phyloP scores from a whole-genome alignment of 2,113 vertebrate species.

The Nematolebias whitei region DNA sequence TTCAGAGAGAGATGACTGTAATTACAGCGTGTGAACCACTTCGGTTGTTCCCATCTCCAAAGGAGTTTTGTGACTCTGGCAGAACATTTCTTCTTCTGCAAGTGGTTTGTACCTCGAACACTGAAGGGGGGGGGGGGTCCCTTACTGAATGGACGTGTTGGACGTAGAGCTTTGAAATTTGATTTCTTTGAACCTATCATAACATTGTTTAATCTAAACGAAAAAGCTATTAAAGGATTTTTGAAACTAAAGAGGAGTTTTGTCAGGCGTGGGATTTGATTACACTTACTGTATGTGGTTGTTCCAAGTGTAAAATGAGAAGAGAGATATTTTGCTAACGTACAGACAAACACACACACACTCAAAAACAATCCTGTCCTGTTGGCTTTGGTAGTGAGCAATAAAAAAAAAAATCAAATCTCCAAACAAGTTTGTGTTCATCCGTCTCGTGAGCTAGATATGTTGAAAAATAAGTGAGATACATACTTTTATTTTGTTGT shows the following conservation, averaged over 20 bases:
- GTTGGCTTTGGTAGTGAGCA: background rate
- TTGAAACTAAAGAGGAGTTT: constrained; percentile 64
- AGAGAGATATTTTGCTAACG: background rate
- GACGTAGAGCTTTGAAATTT: constrained; percentile 55
- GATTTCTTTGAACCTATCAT: constrained; percentile 67
- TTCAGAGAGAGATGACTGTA: constrained; percentile 66
- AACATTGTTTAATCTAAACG: constrained; percentile 74
- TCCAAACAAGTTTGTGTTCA: background rate
- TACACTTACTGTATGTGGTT: background rate
- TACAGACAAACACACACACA: background rate
- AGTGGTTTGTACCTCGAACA: constrained; percentile 46
- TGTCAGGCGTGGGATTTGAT: constrained; percentile 41
- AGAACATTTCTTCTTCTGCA: constrained; percentile 37
- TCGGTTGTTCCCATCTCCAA: constrained; percentile 62
- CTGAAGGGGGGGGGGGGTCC: constrained; percentile 13
- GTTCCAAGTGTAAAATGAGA: background rate
- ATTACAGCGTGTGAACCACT: constrained; percentile 72
- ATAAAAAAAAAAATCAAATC: background rate
- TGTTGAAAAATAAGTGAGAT: no score
- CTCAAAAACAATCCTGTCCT: background rate
- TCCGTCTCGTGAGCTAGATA: no score
- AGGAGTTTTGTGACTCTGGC: constrained; percentile 41
- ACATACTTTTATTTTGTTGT: no score
- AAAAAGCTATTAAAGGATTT: constrained; percentile 75
- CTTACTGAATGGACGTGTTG: constrained; percentile 53